These are phyloP conservation scores for Macquaria ambigua DNA, from an alignment of 2,113 vertebrate genomes.

Conservation along the genomic window DNA sequence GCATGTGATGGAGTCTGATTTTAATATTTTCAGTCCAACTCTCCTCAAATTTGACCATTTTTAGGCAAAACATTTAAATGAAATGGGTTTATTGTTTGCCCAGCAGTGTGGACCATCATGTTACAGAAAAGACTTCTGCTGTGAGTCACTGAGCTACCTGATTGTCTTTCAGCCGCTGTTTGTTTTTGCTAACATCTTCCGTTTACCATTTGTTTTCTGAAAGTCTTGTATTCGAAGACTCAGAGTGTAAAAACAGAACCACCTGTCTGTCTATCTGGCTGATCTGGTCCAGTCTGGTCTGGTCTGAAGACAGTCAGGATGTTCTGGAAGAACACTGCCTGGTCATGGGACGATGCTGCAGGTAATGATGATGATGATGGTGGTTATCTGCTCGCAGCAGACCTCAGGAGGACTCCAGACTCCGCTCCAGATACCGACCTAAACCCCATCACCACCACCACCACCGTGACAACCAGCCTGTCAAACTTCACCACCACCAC, in stretches of 20 bases:
- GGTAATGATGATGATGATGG: conserved; percentile 64
- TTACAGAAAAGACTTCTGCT: neutral
- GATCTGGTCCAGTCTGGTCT: neutral
- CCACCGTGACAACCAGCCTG: neutral
- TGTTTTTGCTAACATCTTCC: neutral
- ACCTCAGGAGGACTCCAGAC: conserved; percentile 60
- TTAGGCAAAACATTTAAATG: neutral
- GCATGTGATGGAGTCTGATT: neutral
- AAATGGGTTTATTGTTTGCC: neutral
- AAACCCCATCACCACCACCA: neutral
- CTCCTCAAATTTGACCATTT: neutral
- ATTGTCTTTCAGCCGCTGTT: neutral
- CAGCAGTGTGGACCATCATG: neutral
- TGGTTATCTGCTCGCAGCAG: conserved; percentile 68
- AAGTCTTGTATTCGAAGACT: neutral
- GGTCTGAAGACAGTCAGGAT: conserved; percentile 43
- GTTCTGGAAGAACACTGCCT: conserved; percentile 76
- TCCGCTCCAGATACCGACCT: conserved; percentile 1
- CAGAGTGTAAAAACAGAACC: neutral
- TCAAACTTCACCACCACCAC: neutral
- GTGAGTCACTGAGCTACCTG: too few species aligned
- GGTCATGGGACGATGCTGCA: conserved; percentile 59
- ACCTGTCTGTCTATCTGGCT: neutral
- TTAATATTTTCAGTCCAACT: neutral
- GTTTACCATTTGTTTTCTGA: neutral